Evolutionary conservation across 2,888 invertebrate species (phyloP).

Genomic region (Arctia plantaginis): DNA sequence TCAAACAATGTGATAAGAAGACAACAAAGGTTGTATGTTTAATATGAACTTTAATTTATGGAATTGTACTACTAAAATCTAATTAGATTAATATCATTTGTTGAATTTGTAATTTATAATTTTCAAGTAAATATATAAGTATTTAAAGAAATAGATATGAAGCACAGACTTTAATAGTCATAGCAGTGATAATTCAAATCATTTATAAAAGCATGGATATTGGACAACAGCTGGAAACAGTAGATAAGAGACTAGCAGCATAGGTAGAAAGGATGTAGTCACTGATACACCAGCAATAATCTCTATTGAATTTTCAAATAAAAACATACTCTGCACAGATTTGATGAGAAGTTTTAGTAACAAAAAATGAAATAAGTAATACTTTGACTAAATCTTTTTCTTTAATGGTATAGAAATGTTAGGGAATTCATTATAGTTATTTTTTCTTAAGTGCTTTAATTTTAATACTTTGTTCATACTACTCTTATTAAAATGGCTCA

Average conservation of each 20-base stretch:
- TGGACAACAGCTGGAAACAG: neutral
- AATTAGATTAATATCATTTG: neutral
- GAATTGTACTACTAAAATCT: neutral
- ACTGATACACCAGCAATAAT: neutral
- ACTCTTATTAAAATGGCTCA: neutral
- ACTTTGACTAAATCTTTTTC: too few relatives aligned
- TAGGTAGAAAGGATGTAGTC: neutral
- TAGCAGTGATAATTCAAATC: neutral
- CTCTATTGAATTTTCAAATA: neutral
- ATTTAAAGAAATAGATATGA: neutral
- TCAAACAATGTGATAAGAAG: neutral
- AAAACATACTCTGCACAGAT: neutral
- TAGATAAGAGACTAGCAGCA: neutral
- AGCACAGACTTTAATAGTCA: neutral
- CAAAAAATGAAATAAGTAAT: too few relatives aligned
- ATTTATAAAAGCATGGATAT: neutral
- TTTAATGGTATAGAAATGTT: too few relatives aligned
- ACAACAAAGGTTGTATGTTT: neutral
- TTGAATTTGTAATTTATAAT: neutral
- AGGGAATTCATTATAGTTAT: too few relatives aligned
- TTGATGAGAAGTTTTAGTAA: neutral
- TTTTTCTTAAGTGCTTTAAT: neutral
- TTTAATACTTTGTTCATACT: neutral
- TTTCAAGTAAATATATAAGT: too few relatives aligned
- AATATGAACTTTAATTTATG: neutral